A percentile compares a stretch with the other conserved stretches of the same genome.
Conservation (phyloP, 1,140 invertebrate species). For the Sogatella furcifera region DNA sequence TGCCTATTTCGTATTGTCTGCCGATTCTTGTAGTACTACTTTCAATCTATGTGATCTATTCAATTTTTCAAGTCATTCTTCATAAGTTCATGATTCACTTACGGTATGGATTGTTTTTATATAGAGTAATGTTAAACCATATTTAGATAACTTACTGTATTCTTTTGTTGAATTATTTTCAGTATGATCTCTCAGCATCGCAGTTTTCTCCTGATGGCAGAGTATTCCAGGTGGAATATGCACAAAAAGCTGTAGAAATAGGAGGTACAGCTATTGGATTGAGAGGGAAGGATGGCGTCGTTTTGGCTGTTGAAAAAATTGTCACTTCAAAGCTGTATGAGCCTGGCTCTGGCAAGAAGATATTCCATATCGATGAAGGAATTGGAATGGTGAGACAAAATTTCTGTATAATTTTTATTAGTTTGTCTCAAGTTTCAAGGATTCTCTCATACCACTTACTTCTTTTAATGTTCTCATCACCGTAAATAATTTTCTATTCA, state of each 20-base stretch:
- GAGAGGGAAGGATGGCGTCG: constrained; percentile 89
- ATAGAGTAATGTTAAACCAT: too few relatives aligned
- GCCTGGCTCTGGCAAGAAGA: constrained; percentile 82
- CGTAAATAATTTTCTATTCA: too few relatives aligned
- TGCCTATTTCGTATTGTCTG: too few relatives aligned
- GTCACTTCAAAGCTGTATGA: constrained; percentile 96
- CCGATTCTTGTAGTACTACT: too few relatives aligned
- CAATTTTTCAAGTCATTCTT: too few relatives aligned
- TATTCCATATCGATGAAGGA: constrained; percentile 89
- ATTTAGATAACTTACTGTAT: too few relatives aligned
- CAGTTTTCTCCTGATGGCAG: constrained; percentile 99
- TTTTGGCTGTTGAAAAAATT: constrained; percentile 96
- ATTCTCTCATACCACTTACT: too few relatives aligned
- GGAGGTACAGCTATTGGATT: constrained; percentile 94
- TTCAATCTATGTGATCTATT: too few relatives aligned
- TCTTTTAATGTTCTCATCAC: too few relatives aligned
- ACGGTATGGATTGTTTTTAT: too few relatives aligned
- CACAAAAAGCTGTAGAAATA: constrained; percentile 97
- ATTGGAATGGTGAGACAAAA: constrained; percentile 73
- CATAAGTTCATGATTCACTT: too few relatives aligned
- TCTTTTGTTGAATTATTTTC: constrained; percentile 27
- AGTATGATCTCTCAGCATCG: constrained; percentile 98
- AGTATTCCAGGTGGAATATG: constrained; percentile 99
- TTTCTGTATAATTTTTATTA: neutral
- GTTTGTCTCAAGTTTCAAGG: too few relatives aligned